phyloP scores from a whole-genome alignment of 2,888 invertebrate species.

The Xanthia togata region DNA sequence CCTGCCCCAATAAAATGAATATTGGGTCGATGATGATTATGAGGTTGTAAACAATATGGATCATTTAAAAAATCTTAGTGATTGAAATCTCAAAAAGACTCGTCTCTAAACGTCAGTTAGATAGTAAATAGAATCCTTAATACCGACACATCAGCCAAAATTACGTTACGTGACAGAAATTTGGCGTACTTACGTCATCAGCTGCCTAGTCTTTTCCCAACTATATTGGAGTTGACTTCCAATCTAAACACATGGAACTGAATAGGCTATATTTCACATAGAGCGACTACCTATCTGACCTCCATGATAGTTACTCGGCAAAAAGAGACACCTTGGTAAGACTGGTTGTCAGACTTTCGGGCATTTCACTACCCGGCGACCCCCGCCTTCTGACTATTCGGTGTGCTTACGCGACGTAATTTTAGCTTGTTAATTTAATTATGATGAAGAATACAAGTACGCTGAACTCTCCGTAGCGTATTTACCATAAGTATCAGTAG shows the following conservation, averaged over 20 bases:
- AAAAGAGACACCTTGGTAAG: neutral
- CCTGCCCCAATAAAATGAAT: slow-evolving; percentile 5
- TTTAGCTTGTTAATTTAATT: too few species aligned
- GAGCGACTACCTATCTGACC: neutral
- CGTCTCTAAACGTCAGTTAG: neutral
- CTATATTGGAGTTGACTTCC: neutral
- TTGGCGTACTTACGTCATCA: neutral
- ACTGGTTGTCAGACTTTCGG: neutral
- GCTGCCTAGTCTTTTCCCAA: neutral
- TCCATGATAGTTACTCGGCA: neutral
- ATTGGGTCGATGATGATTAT: neutral
- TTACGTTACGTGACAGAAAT: neutral
- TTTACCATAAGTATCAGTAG: neutral
- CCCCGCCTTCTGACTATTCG: neutral
- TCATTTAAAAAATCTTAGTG: neutral
- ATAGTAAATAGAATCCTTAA: neutral
- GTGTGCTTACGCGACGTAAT: neutral
- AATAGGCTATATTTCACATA: neutral
- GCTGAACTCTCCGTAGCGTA: neutral
- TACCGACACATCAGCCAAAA: neutral
- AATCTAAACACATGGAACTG: neutral
- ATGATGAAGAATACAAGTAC: neutral
- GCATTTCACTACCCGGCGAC: neutral
- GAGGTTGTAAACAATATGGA: neutral
- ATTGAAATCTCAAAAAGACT: neutral